A percentile compares a stretch with the other conserved stretches of the same genome.
Evolutionary conservation across 2,888 invertebrate species (phyloP).

Genomic region (Ennomos fuscantarius): DNA sequence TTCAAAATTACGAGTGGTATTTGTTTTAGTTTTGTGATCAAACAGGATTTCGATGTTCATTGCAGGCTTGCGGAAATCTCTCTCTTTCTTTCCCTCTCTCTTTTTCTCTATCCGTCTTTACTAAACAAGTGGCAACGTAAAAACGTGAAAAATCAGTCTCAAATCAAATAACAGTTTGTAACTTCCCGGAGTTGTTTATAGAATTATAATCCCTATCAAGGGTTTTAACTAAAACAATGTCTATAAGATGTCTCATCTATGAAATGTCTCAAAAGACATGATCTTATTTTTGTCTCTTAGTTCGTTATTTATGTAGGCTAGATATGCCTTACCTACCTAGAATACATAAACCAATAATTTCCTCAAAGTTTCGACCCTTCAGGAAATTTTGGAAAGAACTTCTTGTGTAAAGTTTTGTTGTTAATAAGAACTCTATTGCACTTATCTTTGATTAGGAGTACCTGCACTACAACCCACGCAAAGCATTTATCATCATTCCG

Average conservation of each 20-base stretch:
- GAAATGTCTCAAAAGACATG: conserved; percentile 15
- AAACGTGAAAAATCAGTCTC: background rate
- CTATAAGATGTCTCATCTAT: conserved; percentile 12
- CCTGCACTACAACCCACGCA: too few relatives aligned
- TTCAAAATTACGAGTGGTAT: too few relatives aligned
- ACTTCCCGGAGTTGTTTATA: conserved; percentile 2
- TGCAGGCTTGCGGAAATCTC: too few relatives aligned
- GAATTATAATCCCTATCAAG: conserved; percentile 2
- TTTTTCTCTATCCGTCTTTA: background rate
- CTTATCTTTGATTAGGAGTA: too few relatives aligned
- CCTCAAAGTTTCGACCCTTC: background rate
- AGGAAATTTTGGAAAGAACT: too few relatives aligned
- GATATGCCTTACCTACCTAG: background rate
- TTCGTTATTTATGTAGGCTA: conserved; percentile 6
- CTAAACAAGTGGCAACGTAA: background rate
- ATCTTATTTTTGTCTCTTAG: conserved; percentile 6
- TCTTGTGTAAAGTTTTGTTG: too few relatives aligned
- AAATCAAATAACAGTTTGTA: background rate
- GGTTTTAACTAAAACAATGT: too few relatives aligned
- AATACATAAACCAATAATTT: too few relatives aligned
- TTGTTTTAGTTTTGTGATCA: too few relatives aligned
- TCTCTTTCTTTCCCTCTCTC: too few relatives aligned
- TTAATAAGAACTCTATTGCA: too few relatives aligned
- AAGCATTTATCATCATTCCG: background rate
- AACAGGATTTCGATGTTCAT: too few relatives aligned